Evolutionary conservation across 2,888 invertebrate species (phyloP), one percentile per base, ranked within the genome.

Genomic region (Perizoma affinitatum): DNA sequence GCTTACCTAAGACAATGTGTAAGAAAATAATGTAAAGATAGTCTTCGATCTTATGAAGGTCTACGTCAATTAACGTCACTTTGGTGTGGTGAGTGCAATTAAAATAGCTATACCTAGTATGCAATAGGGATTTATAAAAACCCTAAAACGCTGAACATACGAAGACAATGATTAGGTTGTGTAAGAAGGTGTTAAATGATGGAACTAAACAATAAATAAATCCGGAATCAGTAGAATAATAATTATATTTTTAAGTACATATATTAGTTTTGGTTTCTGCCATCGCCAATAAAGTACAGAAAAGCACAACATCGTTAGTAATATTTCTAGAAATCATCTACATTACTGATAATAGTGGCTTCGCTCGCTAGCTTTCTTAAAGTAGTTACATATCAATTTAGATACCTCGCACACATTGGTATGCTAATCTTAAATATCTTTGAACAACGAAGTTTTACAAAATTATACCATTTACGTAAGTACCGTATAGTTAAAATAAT

Each of bases 1-100:
- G 40, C 9, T 40, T 9, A 40, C 40, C 7, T 40, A 4, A 40
- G 40, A 40, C 40, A 40, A 40, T 40, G 40, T 5, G 40, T 40
- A 40, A 40, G 9, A 7, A 40, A 2, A 22, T 22, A 40, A 40
- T 40, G 40, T 40, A 9, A 40, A 40, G 40, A 40, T 40, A 10
- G 42, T 33, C 22, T 22, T 43, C 42, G 41, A 10, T 56, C 10
- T 43, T 36, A 42, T 11, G 35, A 36, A 43, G 36, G 4, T n/a
- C 33, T 11, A 46, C 46, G 60, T 55, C 60, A 60, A 54, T 60
- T 55, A 53, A 43, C n/a, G 43, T 47, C 45, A 44, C 44, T 51
- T 55, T 45, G 22, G 22, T 22, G 46, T 33, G 45, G 36, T 22
- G 36, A 22, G 51, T 47, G 46, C 60, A 54, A 54, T 51, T 54